phyloP scores from a whole-genome alignment of 2,888 invertebrate species.

The Diaperis boleti region DNA sequence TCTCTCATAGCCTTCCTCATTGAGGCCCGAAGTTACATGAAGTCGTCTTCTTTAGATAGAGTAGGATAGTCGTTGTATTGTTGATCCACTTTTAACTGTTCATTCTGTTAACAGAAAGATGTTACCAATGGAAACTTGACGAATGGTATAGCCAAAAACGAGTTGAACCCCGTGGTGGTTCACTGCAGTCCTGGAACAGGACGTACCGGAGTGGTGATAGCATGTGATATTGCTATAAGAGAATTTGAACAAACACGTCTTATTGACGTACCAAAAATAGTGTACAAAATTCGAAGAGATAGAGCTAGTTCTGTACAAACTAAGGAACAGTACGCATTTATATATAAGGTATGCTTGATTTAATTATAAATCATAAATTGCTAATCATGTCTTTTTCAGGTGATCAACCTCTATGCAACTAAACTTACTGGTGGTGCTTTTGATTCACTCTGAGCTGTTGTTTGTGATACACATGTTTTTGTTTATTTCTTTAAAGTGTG shows the following conservation, averaged over 20 bases:
- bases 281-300: conserved; percentile 86
- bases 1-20: conserved; percentile 89
- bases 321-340: conserved; percentile 91
- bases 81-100: conserved; percentile 6
- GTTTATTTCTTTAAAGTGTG: too few relatives aligned
- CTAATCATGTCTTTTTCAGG: conserved; percentile 70
- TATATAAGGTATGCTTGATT: conserved; percentile 86
- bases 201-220: conserved; percentile 86
- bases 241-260: conserved; percentile 85
- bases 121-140: conserved; percentile 53
- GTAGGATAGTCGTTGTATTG: conserved; percentile 45
- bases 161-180: conserved; percentile 80
- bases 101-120: conserved; percentile 47
- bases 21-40: conserved; percentile 78
- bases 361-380: too few relatives aligned
- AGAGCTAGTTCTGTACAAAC: conserved; percentile 92
- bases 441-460: conserved; percentile 67
- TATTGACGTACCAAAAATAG: conserved; percentile 89
- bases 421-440: conserved; percentile 82
- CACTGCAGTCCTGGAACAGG: conserved; percentile 94
- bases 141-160: conserved; percentile 50
- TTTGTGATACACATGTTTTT: conserved; percentile 36
- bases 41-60: conserved; percentile 58
- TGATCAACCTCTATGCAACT: conserved; percentile 85
- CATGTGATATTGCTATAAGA: conserved; percentile 88